Base-by-base conservation (phyloP, 2,888 invertebrate species). In the Dynastes grantii region DNA sequence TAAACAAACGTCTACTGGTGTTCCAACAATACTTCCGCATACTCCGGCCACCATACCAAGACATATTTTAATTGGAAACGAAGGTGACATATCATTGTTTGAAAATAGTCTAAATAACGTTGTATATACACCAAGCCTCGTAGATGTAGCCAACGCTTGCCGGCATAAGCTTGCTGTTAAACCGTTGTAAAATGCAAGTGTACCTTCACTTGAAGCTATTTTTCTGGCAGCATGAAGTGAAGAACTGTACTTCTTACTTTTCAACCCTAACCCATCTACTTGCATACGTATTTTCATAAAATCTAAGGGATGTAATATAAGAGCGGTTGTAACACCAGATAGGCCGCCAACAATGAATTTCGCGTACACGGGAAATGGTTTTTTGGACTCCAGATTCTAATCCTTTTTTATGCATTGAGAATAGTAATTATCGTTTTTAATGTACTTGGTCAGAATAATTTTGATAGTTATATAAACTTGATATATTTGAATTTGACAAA, bases 111-210 rank as follows among this genome's bases (percentile, higher is more conserved):
- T 98, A 87, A 97, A 97, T 1, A 99, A 90, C 90, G 93, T 95
- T 11, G 95, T 96, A 88, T 98, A 99, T 76, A 98, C 94, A 79
- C 99, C 99, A 65, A 99, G 92, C 79, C 99, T 91, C 0, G 97
- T 96, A 0, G 99, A 99, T 0, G 99, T 99, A 88, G 99, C 99
- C 0, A 98, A 98, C 0, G 99, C 98, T 88, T 99, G 99, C 79
- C 99, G 90, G 73, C 99, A 89, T 1, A 99, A 90, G 0, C 96
- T 98, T 2, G 98, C 98, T 0, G 97, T 96, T 1, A 98, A 91
- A 0, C 99, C 99, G 9, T 95, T 93, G 88, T 99, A 99, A 71
- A 99, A 89, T 0, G 95, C 95, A 64, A 94, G 85, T 27, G 97
- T 86, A 0, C 99, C 99, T 55, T 77, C 77, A n/a, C 68, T 77